phyloP scores from a whole-genome alignment of 2,797 vertebrate species.

The Platyrinchus mystaceus region DNA sequence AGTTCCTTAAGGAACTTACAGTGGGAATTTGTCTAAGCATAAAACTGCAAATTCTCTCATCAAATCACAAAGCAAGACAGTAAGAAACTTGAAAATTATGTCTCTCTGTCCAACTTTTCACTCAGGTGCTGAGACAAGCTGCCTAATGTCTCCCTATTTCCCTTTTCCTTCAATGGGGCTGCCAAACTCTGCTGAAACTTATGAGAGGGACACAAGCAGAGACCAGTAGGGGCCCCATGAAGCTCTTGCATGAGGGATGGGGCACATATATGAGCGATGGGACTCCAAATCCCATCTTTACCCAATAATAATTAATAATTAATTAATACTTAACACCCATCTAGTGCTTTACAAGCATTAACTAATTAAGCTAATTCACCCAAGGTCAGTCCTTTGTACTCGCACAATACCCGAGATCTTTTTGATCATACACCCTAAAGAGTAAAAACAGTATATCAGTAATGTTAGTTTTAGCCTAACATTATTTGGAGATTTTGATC shows the following conservation, averaged over 20 bases:
- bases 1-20: neutral
- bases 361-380: slow-evolving; percentile 72
- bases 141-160: neutral
- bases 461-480: slow-evolving; percentile 58
- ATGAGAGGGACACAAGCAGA: neutral
- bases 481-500: slow-evolving; percentile 65
- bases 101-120: neutral
- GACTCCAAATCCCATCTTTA: slow-evolving; percentile 65
- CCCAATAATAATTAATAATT: slow-evolving; percentile 67
- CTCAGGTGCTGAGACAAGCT: neutral
- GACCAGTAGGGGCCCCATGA: neutral
- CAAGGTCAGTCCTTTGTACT: slow-evolving; percentile 67
- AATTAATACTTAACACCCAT: slow-evolving; percentile 63
- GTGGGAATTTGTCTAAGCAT: neutral
- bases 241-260: slow-evolving; percentile 8
- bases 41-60: neutral
- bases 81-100: neutral
- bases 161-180: neutral
- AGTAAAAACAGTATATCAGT: slow-evolving; percentile 62
- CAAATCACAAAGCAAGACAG: neutral
- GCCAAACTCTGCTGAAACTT: neutral
- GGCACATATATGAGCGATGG: slow-evolving; percentile 40
- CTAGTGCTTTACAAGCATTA: slow-evolving; percentile 66
- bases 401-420: slow-evolving; percentile 58
- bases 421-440: slow-evolving; percentile 68